Conservation (phyloP, 2,113 vertebrate genomes). For the Cyanoramphus novaezelandiae region DNA sequence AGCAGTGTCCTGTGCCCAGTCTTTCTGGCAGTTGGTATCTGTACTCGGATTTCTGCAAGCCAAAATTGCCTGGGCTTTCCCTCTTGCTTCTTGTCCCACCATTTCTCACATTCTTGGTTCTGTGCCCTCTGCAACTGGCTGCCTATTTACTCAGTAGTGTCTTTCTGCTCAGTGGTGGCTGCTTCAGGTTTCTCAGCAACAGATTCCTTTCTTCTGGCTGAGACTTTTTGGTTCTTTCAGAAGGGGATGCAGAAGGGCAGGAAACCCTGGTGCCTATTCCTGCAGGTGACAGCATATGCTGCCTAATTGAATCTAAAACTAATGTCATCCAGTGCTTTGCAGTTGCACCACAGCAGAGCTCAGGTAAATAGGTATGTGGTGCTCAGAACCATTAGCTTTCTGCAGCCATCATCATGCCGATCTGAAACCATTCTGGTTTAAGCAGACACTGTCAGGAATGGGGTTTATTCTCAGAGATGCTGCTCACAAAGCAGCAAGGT, state of each 20-base stretch:
- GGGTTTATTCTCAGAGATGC: background rate
- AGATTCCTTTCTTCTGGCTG: background rate
- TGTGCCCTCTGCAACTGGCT: background rate
- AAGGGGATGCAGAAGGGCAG: background rate
- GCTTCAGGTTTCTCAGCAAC: background rate
- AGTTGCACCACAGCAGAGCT: background rate
- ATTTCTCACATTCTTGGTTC: background rate
- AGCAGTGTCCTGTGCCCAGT: background rate
- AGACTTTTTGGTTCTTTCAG: background rate
- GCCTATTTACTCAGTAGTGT: background rate
- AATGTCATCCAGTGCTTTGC: background rate
- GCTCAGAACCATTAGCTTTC: background rate
- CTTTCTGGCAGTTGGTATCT: background rate
- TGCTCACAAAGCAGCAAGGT: background rate
- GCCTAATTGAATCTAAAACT: background rate
- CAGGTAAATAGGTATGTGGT: background rate
- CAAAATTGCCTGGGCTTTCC: background rate
- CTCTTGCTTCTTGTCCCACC: background rate
- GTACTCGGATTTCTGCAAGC: background rate
- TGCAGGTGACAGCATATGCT: background rate
- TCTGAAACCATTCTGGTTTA: background rate
- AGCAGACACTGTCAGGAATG: background rate
- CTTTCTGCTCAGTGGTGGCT: background rate
- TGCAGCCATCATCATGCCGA: background rate
- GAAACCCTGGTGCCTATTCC: background rate